These are phyloP conservation scores for Thalassophryne amazonica DNA, from an alignment of 2,797 vertebrate genomes.

Conservation along the genomic window DNA sequence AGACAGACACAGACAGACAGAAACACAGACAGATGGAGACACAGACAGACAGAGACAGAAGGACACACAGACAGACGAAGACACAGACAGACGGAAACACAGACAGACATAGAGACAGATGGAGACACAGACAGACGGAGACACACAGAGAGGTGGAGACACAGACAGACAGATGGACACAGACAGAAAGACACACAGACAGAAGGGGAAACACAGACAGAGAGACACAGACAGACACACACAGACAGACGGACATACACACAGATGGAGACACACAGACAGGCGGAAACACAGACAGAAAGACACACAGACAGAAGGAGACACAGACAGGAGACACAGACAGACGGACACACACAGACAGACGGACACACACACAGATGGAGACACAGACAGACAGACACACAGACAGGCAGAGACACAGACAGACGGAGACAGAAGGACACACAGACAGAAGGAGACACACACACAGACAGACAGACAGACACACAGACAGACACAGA, in stretches of 20 bases:
- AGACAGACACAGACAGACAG: no score
- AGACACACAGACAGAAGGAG: constrained; percentile 8
- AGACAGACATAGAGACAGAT: constrained; percentile 7
- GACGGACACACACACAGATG: constrained; percentile 21
- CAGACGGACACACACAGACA: no score
- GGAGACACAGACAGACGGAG: no score
- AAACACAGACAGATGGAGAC: not conserved
- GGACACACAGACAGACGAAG: constrained; percentile 8
- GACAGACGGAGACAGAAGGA: constrained; percentile 11
- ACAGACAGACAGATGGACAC: constrained; percentile 24
- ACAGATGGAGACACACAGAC: constrained; percentile 16
- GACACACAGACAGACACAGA: constrained; percentile 13
- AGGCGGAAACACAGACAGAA: constrained; percentile 8
- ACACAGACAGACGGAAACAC: constrained; percentile 15
- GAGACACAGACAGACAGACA: constrained; percentile 14
- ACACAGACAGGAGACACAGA: constrained; percentile 13
- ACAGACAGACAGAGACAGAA: constrained; percentile 16
- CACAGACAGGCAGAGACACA: constrained; percentile 9
- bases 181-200: not conserved
- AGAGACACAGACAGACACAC: constrained; percentile 4
- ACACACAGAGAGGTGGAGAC: not conserved
- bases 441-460: constrained; percentile 14
- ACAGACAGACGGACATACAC: no score
- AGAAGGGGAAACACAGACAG: constrained; percentile 23
- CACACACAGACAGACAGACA: constrained; percentile 8